Base-by-base conservation (phyloP, 2,888 invertebrate species). In the Cactoblastis cactorum region DNA sequence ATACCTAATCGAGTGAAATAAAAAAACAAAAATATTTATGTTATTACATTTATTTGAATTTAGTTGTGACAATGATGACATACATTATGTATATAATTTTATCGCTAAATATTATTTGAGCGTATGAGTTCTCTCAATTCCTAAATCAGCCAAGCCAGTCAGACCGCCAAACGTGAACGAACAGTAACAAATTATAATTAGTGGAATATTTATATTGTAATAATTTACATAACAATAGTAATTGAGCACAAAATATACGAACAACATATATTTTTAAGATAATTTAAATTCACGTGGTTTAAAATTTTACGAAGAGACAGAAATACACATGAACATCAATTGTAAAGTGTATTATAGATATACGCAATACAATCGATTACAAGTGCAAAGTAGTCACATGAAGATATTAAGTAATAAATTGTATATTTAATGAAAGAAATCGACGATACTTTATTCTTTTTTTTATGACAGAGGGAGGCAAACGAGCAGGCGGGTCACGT, bases 41-140 rank as follows among this genome's bases (percentile, higher is more conserved):
- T 76, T 78, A 79, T 77, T 84, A 84, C 83, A 83, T 85, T 84
- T 82, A 78, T 71, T 76, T 62, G 65, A 80, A 80, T 79, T 70
- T 83, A 85, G 78, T 77, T 69, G 77, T 85, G 86, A 86, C 83
- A 84, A 82, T 82, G 74, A 80, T 80, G 77, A 83, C 80, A 73
- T 77, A 77, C 70, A 77, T 73, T 73, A 75, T 74, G 78, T 77
- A 77, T 75, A 76, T 69, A 74, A 35, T 37, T 37, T 74, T 77
- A 72, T 70, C 67, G 72, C 76, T 82, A 81, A 75, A 63, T 77
- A 72, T 78, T 76, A 77, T 70, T 84, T 88, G 87, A 86, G 87
- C 85, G 80, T 84, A 81, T 76, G 74, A 72, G 76, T 84, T 85
- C 73, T 80, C 77, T 86, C 87, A 87, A 88, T 87, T 87, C 87